Conservation (phyloP, 2,888 invertebrate genomes). For the Lepidochrysops patricia region DNA sequence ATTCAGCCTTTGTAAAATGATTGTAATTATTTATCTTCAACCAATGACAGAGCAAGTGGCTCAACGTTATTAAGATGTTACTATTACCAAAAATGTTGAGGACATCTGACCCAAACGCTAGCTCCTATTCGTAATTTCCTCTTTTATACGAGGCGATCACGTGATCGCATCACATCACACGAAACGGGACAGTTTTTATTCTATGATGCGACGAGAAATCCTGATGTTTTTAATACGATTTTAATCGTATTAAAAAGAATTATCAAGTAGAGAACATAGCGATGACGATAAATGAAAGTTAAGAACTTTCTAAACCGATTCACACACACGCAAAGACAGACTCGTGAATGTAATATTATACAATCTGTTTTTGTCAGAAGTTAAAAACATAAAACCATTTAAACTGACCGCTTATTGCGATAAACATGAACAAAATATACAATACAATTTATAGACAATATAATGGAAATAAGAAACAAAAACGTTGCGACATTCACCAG, state of each 20-base stretch:
- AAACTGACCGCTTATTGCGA: no score
- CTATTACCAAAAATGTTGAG: conserved; percentile 28
- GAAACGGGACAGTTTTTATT: neutral
- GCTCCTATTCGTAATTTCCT: conserved; percentile 42
- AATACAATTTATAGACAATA: neutral
- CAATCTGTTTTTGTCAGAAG: neutral
- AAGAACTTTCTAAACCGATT: no score
- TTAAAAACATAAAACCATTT: neutral
- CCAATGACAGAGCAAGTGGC: no score
- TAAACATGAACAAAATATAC: neutral
- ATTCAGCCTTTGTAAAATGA: no score
- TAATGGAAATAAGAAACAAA: conserved; percentile 6
- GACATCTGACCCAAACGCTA: conserved; percentile 29
- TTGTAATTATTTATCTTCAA: no score
- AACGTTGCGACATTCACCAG: conserved; percentile 8
- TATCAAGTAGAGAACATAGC: no score
- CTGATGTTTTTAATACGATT: neutral
- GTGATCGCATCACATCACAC: conserved; percentile 17
- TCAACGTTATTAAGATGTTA: neutral
- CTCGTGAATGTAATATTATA: no score
- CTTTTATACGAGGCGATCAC: conserved; percentile 30
- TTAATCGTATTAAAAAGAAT: no score
- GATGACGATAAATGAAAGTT: no score
- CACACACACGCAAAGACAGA: no score
- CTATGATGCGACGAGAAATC: neutral